Evolutionary conservation across 2,888 invertebrate species (phyloP), one percentile per base, ranked within the genome.

Genomic region (Tubulanus polymorphus): DNA sequence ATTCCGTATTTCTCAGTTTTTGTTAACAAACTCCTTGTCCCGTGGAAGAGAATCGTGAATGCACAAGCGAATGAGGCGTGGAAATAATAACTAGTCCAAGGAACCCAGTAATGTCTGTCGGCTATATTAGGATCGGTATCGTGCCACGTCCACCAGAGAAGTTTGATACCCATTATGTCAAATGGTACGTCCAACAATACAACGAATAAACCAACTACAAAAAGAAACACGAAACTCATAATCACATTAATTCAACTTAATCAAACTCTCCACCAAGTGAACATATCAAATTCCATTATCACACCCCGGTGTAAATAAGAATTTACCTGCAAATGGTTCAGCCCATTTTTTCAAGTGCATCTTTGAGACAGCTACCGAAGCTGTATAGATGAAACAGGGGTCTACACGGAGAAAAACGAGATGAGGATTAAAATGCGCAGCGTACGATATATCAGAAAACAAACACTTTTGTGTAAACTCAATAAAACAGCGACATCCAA

Each of bases 111-210:
- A 75, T 87, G 86, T 37, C 89, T 83, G 73, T 90, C 89, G 61
- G 73, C 82, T 56, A 82, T 80, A 70, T 82, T 83, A 28, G 82
- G 82, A 57, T 83, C 82, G 2, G 81, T 81, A 66, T 82, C 82
- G 65, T 90, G 90, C 90, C 90, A 91, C 1, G 88, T 87, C 90
- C 90, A 90, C 80, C 89, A 90, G 18, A 89, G 79, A 72, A 87
- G 86, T 74, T 88, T 88, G 12, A 89, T 86, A 1, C 87, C 85
- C 56, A 88, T 85, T 51, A 90, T 88, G 71, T 90, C 90, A 72
- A 88, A 90, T 0, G 90, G 89, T 48, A 90, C 81, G 72, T 91
- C 90, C 35, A 90, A 83, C 47, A 90, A 80, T 0, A 90, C 86
- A 0, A 85, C 85, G 5, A 84, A 80, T 29, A 90, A 75, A 0